Evolutionary conservation across 2,888 invertebrate species (phyloP).

Genomic region (Leuctra nigra): DNA sequence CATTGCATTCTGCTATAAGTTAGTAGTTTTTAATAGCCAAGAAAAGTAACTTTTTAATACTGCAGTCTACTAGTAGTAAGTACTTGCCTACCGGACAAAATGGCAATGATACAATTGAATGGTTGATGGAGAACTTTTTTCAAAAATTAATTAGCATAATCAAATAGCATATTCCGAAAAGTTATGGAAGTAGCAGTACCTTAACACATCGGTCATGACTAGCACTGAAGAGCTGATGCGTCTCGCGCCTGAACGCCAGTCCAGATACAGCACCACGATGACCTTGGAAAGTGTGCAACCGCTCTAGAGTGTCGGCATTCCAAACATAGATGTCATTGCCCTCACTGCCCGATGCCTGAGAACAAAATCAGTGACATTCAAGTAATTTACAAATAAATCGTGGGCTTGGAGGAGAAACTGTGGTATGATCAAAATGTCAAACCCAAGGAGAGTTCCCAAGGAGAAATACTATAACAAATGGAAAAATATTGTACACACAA

Average conservation of each 20-base stretch:
- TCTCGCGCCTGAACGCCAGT: conserved; percentile 75
- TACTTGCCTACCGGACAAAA: too few species aligned
- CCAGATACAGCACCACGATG: conserved; percentile 70
- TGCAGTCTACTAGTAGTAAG: too few species aligned
- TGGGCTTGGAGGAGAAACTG: too few species aligned
- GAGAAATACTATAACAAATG: not conserved
- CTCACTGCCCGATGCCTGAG: conserved; percentile 59
- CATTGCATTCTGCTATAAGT: too few species aligned
- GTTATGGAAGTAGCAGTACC: too few species aligned
- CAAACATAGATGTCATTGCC: conserved; percentile 72
- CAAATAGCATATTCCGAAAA: too few species aligned
- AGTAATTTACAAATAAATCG: not conserved
- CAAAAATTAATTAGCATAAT: too few species aligned
- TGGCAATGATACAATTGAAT: too few species aligned
- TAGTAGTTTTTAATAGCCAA: too few species aligned
- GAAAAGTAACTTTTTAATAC: too few species aligned
- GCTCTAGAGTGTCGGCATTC: conserved; percentile 69
- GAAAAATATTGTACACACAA: not conserved
- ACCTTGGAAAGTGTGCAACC: conserved; percentile 72
- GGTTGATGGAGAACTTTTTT: too few species aligned
- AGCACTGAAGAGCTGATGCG: conserved; percentile 71
- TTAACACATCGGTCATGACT: conserved; percentile 41
- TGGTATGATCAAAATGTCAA: not conserved
- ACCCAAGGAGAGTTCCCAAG: not conserved
- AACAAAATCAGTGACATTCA: not conserved